Conservation (phyloP, 2,113 vertebrate species). For the Sciurus niger region DNA sequence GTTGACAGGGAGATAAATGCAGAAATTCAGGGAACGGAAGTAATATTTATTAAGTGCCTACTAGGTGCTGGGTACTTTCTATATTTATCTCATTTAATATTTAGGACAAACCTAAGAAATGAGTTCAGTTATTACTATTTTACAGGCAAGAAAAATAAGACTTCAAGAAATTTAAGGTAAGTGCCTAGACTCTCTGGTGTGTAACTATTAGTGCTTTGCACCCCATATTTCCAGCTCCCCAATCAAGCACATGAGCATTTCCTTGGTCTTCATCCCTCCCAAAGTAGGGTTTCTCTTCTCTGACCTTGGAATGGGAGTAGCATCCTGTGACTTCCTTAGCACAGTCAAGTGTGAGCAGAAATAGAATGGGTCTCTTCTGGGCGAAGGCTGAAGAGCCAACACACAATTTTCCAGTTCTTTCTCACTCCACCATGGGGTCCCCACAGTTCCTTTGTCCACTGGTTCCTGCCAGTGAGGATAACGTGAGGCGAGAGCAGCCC, state of each 20-base stretch:
- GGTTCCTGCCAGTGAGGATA: neutral
- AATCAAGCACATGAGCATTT: neutral
- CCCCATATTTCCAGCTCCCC: neutral
- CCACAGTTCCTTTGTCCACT: neutral
- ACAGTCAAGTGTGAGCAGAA: neutral
- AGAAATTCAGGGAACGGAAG: neutral
- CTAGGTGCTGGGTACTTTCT: neutral
- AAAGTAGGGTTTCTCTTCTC: neutral
- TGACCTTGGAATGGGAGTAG: neutral
- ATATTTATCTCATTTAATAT: neutral
- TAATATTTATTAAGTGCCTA: slow-evolving; percentile 20
- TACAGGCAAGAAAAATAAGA: neutral
- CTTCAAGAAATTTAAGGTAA: neutral
- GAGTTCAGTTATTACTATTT: neutral
- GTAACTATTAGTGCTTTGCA: neutral
- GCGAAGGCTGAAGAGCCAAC: neutral
- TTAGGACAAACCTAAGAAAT: neutral
- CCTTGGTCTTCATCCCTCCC: neutral
- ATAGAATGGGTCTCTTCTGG: neutral
- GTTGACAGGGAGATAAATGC: neutral
- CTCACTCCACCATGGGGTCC: rapidly evolving
- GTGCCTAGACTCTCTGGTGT: neutral
- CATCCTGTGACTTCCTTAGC: neutral
- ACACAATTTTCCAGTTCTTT: neutral
- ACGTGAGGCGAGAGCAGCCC: neutral